A percentile compares a stretch with the other conserved stretches of the same genome.
These are phyloP conservation scores for Tachuris rubrigastra DNA, from an alignment of 2,113 vertebrate species.

Conservation along the genomic window DNA sequence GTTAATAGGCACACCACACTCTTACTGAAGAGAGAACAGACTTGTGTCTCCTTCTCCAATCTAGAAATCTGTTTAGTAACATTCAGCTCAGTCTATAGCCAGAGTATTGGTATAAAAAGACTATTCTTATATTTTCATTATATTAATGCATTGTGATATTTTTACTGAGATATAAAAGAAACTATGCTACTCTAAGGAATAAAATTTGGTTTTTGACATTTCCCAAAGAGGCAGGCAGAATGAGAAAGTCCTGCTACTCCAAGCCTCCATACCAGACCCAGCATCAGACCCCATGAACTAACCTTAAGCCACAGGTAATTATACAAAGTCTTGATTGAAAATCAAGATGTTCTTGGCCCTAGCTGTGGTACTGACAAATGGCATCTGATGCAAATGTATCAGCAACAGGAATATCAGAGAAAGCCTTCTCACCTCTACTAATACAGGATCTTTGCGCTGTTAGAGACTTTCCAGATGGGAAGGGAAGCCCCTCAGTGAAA, in stretches of 20 bases:
- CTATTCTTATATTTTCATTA: background rate
- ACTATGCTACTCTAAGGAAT: background rate
- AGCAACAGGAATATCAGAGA: background rate
- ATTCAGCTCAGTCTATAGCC: background rate
- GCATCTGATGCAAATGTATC: background rate
- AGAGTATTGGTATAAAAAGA: background rate
- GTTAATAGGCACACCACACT: background rate
- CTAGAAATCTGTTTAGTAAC: background rate
- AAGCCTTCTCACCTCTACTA: background rate
- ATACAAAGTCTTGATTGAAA: background rate
- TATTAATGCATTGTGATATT: background rate
- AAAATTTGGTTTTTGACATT: background rate
- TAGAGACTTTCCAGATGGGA: background rate
- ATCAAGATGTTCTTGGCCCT: background rate
- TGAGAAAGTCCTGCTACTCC: background rate
- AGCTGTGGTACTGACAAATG: background rate
- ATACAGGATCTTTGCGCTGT: background rate
- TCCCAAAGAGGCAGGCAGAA: background rate
- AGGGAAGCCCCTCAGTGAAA: background rate
- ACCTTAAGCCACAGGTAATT: background rate
- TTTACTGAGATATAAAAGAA: background rate
- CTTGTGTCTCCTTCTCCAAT: background rate
- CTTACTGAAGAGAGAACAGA: background rate
- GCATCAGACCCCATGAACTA: background rate
- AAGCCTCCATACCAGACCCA: background rate